Evolutionary conservation across 1,140 invertebrate genomes (phyloP), one percentile per base, ranked within the genome.

Genomic region (Rhopalosiphum padi): DNA sequence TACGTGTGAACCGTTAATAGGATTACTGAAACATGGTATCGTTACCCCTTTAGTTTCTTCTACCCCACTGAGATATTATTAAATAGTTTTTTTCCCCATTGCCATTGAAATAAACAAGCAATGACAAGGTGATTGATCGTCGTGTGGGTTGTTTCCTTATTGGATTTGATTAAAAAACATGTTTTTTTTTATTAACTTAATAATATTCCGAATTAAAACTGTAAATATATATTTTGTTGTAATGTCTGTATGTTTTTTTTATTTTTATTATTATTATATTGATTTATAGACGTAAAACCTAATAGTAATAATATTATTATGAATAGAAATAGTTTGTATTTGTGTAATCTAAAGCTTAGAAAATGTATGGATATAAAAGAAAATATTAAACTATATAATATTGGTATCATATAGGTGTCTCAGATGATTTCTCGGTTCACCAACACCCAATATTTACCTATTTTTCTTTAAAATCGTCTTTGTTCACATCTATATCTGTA

Each of bases 41-140:
- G 48, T 89, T 89, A 89, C 87, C 87, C 88, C 88, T 89, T 89
- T 89, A 25, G 48, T 89, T 55, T 89, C 35, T n/a, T 55, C 88
- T n/a, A 77, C 85, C 87, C 88, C 88, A 89, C 51, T 55, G 88
- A 55, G 88, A 89, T 55, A 77, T 91, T 91, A 77, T 91, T 91
- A 46, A 77, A 46, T 35, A 77, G 25, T 35, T 21, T 43, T 68
- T 90, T 60, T 43, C 77, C 46, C 77, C 53, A 41, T 89, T 15
- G 51, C 51, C 35, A 35, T 89, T 37, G 88, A 37, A 88, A 88
- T 88, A 88, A 86, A 86, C 25, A 86, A 86, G 85, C 85, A 51
- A 37, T 90, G 88, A 55, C 88, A 90, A 55, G 51, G 88, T 55
- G 88, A 90, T 90, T 90, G 88, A 90, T 90, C 53, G 22, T 55